These are phyloP conservation scores for Glaucopsyche alexis DNA, from an alignment of 2,888 invertebrate species.

Conservation along the genomic window DNA sequence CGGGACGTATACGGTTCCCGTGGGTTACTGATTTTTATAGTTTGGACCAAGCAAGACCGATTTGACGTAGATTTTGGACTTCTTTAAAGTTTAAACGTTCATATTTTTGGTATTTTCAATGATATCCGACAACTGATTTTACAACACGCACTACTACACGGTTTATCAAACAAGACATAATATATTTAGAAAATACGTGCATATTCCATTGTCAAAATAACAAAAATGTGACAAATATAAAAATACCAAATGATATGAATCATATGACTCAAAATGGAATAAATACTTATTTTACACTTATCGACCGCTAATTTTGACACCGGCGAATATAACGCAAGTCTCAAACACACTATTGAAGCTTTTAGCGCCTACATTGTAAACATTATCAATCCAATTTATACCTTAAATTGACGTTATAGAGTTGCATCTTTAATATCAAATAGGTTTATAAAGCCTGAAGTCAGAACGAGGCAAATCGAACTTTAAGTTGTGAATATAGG, in stretches of 20 bases:
- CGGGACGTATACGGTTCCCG: too few relatives aligned
- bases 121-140: too few relatives aligned
- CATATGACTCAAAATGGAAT: not conserved
- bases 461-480: not conserved
- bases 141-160: too few relatives aligned
- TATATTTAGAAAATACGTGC: too few relatives aligned
- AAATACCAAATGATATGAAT: not conserved
- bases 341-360: constrained; percentile 7
- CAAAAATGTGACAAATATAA: not conserved
- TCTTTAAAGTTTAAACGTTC: too few relatives aligned
- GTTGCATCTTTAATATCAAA: not conserved
- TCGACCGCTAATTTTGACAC: not conserved
- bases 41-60: too few relatives aligned
- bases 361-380: constrained; percentile 3
- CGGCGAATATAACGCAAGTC: constrained; percentile 1
- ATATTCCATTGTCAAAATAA: too few relatives aligned
- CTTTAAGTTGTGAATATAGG: not conserved
- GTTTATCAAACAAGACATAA: too few relatives aligned
- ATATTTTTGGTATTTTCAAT: too few relatives aligned
- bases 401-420: not conserved
- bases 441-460: not conserved
- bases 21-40: too few relatives aligned
- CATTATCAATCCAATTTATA: not conserved
- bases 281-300: not conserved
- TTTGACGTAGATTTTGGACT: too few relatives aligned